Evolutionary conservation across 1,140 invertebrate species (phyloP).

Genomic region (Drosophila leontia): DNA sequence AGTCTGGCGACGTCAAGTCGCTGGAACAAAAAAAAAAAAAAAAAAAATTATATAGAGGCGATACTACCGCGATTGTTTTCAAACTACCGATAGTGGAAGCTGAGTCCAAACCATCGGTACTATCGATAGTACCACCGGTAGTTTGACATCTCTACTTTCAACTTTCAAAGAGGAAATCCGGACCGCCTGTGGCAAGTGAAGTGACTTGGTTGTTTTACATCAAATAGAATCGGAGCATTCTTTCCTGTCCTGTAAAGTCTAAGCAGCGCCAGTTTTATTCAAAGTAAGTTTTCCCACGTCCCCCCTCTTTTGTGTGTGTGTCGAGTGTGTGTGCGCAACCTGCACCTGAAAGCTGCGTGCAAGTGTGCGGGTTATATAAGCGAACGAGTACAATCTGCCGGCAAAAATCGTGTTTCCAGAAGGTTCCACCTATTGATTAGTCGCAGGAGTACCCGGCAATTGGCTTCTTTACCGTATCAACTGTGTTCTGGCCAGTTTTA

Average conservation of each 20-base stretch:
- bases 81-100: too few species aligned
- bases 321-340: slow-evolving; percentile 3
- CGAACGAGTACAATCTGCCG: slow-evolving; percentile 26
- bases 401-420: slow-evolving; percentile 56
- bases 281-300: slow-evolving; percentile 51
- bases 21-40: too few species aligned
- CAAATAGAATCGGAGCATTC: slow-evolving; percentile 52
- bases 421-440: slow-evolving; percentile 48
- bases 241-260: slow-evolving; percentile 31
- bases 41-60: too few species aligned
- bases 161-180: slow-evolving; percentile 26
- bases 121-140: not conserved
- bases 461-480: not conserved
- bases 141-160: too few species aligned
- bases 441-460: not conserved
- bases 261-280: slow-evolving; percentile 41
- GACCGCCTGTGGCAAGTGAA: slow-evolving; percentile 51
- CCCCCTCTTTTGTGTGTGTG: not conserved
- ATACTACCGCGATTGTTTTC: too few species aligned
- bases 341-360: slow-evolving; percentile 23
- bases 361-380: slow-evolving; percentile 56
- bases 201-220: slow-evolving; percentile 68
- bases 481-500: not conserved
- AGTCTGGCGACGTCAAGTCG: too few species aligned
- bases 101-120: too few species aligned